Percentiles rank a stretch among this genome's conserved stretches.
Conservation (phyloP, 2,888 invertebrate species). For the Luperina nickerlii region DNA sequence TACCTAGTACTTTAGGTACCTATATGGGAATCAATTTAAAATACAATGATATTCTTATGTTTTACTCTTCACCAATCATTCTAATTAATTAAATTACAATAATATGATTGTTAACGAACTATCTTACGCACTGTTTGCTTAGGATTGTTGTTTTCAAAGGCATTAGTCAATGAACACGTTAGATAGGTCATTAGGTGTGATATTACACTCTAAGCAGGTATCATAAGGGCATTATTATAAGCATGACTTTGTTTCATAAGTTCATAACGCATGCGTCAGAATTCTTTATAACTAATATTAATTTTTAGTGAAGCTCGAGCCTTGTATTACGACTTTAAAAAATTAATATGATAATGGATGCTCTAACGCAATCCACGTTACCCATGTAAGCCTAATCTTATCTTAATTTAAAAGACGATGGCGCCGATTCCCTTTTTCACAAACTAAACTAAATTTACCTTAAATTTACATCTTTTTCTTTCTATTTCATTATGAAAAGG, state of each 20-base stretch:
- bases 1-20: not conserved
- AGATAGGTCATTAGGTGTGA: not conserved
- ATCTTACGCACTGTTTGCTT: not conserved
- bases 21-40: not conserved
- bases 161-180: not conserved
- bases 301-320: not conserved
- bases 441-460: no score
- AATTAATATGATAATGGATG: not conserved
- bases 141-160: not conserved
- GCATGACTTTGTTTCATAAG: not conserved
- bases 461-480: no score
- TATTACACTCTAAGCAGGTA: not conserved
- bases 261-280: not conserved
- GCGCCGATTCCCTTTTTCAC: no score
- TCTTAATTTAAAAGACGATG: slow-evolving; percentile 23
- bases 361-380: not conserved
- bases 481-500: no score
- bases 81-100: not conserved
- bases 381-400: slow-evolving; percentile 12
- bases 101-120: not conserved
- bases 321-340: not conserved
- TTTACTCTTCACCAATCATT: not conserved
- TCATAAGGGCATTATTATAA: not conserved
- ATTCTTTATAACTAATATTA: no score
- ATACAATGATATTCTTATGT: no score